Evolutionary conservation across 2,797 vertebrate genomes (phyloP).

Genomic region (Sebastes cheni): DNA sequence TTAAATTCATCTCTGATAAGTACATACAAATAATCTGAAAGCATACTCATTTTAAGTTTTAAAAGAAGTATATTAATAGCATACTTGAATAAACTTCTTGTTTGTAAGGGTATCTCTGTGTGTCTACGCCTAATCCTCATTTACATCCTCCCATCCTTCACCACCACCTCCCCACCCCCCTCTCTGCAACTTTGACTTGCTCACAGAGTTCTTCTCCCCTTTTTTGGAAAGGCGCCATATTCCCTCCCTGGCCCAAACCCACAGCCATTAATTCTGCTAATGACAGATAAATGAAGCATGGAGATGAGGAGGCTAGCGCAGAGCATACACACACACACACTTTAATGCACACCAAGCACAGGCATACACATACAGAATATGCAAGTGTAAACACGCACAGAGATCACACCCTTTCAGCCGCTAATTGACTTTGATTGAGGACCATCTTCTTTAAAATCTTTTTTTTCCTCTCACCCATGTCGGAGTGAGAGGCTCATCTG

Average conservation of each 20-base stretch:
- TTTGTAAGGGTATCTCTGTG: too few species aligned
- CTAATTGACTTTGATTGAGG: constrained; percentile 70
- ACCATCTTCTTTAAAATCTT: constrained; percentile 18
- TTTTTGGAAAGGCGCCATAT: constrained; percentile 58
- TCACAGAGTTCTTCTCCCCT: constrained; percentile 33
- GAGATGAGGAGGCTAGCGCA: constrained; percentile 46
- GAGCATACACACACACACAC: background rate
- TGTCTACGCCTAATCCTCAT: constrained; percentile 19
- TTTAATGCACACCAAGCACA: background rate
- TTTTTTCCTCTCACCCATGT: constrained; percentile 2
- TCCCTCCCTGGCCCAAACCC: constrained; percentile 58
- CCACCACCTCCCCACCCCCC: background rate
- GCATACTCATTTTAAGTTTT: too few species aligned
- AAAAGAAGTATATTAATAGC: too few species aligned
- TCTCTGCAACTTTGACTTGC: background rate
- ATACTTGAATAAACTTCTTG: too few species aligned
- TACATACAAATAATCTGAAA: too few species aligned
- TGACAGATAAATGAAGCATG: constrained; percentile 78
- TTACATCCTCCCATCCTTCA: constrained; percentile 22
- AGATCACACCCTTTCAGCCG: constrained; percentile 14
- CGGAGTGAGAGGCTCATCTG: background rate
- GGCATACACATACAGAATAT: constrained; percentile 1
- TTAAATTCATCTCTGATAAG: too few species aligned
- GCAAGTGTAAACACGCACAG: background rate
- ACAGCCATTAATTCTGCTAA: constrained; percentile 76